Evolutionary conservation across 1,140 invertebrate genomes (phyloP), one percentile per base, ranked within the genome.

Genomic region (Brachionus paranguensis): DNA sequence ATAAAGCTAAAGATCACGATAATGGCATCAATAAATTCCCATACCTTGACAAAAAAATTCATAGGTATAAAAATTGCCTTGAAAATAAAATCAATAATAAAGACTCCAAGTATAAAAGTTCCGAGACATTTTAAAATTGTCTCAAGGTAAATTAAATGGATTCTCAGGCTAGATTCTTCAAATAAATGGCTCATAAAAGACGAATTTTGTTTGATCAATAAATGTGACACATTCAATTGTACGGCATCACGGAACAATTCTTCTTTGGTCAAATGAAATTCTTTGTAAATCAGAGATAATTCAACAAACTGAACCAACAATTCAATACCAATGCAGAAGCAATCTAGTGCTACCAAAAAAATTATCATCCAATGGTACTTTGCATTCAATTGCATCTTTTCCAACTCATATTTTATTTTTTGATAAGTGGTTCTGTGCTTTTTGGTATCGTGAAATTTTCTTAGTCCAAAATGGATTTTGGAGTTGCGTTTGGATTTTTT

Each of bases 21-120:
- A 37, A 81, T 47, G 10, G 53, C 64, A 64, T 81, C 78, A 12
- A 81, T 24, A 24, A 64, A 45, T 64, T 81, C 53, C 33, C 33
- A 81, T 43, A 60, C 20, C 64, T 81, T 81, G 4, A 64, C 10
- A 64, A 81, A 81, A 81, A 60, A 41, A 45, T 64, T 72, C 37
- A 41, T 81, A 4, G 78, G 78, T 64, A 68, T 64, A 81, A 81
- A 81, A 64, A 81, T 60, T 10, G 53, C 50, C 37, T 68, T 81
- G 8, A 81, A 17, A 45, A 81, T 5, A 45, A 81, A 41, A 33
- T 81, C 78, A n/a, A 81, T 47, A 10, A 81, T 64, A 20, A 81
- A 81, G 14, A 81, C 8, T 27, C 53, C 37, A 10, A 68, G 33
- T 43, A 81, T 64, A 45, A 45, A 27, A 64, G 43, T 64, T 41